Evolutionary conservation across 2,113 vertebrate genomes (phyloP).

Genomic region (Dascyllus trimaculatus): DNA sequence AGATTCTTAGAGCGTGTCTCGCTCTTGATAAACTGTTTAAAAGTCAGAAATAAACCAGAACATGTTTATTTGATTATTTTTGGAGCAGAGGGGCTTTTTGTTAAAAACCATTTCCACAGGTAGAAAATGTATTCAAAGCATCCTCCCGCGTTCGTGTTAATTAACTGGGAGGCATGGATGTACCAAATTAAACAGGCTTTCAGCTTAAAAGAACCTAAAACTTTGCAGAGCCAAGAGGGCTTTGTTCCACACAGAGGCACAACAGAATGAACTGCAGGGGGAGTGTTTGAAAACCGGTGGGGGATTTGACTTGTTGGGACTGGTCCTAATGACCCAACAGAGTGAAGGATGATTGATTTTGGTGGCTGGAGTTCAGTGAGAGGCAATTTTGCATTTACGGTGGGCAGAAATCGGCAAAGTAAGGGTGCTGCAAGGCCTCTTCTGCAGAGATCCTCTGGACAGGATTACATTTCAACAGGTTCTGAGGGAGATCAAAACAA

Average conservation of each 20-base stretch:
- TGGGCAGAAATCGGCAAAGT: constrained; percentile 88
- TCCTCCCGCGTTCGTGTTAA: constrained; percentile 9
- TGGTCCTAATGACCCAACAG: constrained; percentile 55
- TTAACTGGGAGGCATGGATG: constrained; percentile 19
- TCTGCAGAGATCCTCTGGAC: constrained; percentile 92
- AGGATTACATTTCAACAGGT: constrained; percentile 93
- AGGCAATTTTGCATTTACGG: constrained; percentile 75
- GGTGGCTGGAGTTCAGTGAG: constrained; percentile 36
- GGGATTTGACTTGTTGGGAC: constrained; percentile 60
- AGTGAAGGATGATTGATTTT: constrained; percentile 64
- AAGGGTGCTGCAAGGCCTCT: constrained; percentile 89
- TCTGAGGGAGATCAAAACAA: constrained; percentile 79
- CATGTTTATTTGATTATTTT: not conserved
- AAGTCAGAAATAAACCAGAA: constrained; percentile 1
- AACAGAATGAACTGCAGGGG: constrained; percentile 58
- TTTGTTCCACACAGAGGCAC: constrained; percentile 68
- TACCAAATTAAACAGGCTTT: constrained; percentile 51
- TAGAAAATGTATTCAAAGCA: constrained; percentile 39
- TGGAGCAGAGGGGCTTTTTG: constrained; percentile 5
- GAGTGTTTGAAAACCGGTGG: constrained; percentile 42
- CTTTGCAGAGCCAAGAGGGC: constrained; percentile 43
- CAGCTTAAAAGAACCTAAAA: constrained; percentile 52
- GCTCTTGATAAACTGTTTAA: not conserved
- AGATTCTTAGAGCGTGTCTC: constrained; percentile 14
- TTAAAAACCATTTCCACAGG: constrained; percentile 7